Evolutionary conservation across 2,113 vertebrate species (phyloP).

Genomic region (Ifrita kowaldi): DNA sequence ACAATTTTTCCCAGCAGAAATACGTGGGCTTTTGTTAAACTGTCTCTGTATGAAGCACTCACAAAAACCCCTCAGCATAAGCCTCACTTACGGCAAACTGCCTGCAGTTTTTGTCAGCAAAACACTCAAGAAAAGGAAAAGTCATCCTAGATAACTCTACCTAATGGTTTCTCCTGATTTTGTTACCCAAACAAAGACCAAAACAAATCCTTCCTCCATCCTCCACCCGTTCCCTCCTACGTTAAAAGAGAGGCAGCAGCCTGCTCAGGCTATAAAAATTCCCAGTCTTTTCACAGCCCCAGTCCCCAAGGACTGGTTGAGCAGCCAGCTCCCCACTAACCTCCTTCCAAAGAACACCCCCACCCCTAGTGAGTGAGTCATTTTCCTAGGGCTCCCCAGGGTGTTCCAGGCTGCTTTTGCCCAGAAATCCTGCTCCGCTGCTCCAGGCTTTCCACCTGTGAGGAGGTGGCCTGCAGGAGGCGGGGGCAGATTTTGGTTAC

Average conservation of each 20-base stretch:
- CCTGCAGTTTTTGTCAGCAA: background rate
- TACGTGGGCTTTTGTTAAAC: background rate
- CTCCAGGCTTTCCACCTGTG: conserved; percentile 7
- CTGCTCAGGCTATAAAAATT: background rate
- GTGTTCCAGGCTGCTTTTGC: background rate
- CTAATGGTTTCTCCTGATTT: background rate
- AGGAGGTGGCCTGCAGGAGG: background rate
- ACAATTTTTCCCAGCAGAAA: background rate
- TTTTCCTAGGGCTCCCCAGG: background rate
- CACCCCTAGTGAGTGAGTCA: conserved; percentile 28
- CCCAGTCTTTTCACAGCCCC: background rate
- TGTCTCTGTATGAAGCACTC: background rate
- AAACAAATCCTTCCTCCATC: conserved; percentile 12
- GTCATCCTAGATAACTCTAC: background rate
- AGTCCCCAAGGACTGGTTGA: background rate
- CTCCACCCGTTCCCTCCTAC: background rate
- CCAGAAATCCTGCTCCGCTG: background rate
- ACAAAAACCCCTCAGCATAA: background rate
- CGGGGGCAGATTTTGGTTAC: background rate
- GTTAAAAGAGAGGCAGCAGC: conserved; percentile 12
- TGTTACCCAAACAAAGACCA: conserved; percentile 52
- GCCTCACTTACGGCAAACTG: background rate
- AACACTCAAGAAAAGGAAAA: background rate
- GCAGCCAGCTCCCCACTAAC: background rate
- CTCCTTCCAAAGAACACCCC: background rate